Conservation (phyloP, 2,888 invertebrate species). For the Cosmorhoe ocellata region DNA sequence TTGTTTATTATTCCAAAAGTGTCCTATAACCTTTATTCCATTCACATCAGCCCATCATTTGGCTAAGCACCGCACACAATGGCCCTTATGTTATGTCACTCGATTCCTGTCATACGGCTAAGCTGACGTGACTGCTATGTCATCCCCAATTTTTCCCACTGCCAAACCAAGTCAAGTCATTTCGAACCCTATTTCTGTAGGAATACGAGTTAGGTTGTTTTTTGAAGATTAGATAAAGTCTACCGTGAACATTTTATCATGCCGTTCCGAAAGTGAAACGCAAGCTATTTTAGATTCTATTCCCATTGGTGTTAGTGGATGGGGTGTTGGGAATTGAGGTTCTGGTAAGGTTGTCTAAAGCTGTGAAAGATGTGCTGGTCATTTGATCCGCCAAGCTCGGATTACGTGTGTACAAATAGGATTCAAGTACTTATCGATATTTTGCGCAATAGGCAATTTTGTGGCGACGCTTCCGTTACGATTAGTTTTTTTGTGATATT, state of each 20-base stretch:
- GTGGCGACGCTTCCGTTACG: conserved; percentile 17
- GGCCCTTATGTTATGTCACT: conserved; percentile 28
- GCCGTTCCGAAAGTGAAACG: not conserved
- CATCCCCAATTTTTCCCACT: conserved; percentile 11
- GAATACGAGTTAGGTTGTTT: not conserved
- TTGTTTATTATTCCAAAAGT: not conserved
- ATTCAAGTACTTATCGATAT: conserved; percentile 40
- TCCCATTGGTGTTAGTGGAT: not conserved
- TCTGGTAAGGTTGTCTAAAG: conserved; percentile 11
- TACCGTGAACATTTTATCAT: conserved; percentile 2
- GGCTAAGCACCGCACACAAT: conserved; percentile 22
- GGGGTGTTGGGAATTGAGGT: not conserved
- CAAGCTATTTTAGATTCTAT: conserved; percentile 11
- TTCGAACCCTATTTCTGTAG: conserved; percentile 1
- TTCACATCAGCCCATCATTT: conserved; percentile 17
- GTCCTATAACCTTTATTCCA: conserved; percentile 5
- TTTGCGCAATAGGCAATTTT: conserved; percentile 26
- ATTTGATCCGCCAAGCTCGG: conserved; percentile 51
- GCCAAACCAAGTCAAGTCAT: not conserved
- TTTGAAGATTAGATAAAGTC: conserved; percentile 2
- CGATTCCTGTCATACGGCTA: conserved; percentile 28
- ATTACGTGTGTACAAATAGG: conserved; percentile 59
- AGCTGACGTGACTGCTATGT: conserved; percentile 31
- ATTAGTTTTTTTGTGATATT: conserved; percentile 5
- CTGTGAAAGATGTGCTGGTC: conserved; percentile 46